Conservation (phyloP, 2,888 invertebrate species). For the Tinea trinotella region DNA sequence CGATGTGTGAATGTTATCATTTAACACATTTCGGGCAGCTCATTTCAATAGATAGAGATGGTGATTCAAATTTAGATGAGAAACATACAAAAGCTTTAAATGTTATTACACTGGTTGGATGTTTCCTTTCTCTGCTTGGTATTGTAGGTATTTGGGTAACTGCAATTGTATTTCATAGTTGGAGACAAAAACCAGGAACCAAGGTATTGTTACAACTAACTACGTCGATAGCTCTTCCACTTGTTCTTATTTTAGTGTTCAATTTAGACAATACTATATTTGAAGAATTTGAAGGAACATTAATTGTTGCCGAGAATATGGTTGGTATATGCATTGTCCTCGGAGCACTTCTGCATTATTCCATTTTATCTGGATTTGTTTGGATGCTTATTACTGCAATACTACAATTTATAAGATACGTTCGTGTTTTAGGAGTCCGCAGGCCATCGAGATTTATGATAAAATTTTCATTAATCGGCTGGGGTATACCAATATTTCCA, state of each 20-base stretch:
- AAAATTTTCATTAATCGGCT: conserved; percentile 75
- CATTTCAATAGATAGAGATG: conserved; percentile 29
- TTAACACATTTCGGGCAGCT: conserved; percentile 75
- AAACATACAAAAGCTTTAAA: conserved; percentile 62
- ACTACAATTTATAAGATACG: conserved; percentile 78
- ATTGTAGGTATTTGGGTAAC: conserved; percentile 73
- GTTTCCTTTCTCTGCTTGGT: conserved; percentile 71
- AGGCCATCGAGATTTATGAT: conserved; percentile 74
- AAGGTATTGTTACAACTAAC: conserved; percentile 77
- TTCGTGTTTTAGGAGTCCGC: conserved; percentile 73
- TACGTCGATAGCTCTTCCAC: conserved; percentile 72
- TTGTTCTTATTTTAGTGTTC: conserved; percentile 56
- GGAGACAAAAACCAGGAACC: conserved; percentile 76
- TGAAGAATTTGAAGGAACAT: conserved; percentile 31
- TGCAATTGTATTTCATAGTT: conserved; percentile 69
- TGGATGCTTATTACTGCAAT: conserved; percentile 82
- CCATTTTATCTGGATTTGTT: conserved; percentile 76
- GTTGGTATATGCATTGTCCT: conserved; percentile 65
- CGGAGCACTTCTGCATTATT: conserved; percentile 77
- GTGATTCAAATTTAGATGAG: conserved; percentile 25
- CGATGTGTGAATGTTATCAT: conserved; percentile 68
- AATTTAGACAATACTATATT: conserved; percentile 46
- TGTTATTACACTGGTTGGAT: conserved; percentile 72
- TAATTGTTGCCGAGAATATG: conserved; percentile 33
- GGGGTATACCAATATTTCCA: conserved; percentile 74